Base-by-base conservation (phyloP, 2,888 invertebrate species). In the Chymomyza amoena region DNA sequence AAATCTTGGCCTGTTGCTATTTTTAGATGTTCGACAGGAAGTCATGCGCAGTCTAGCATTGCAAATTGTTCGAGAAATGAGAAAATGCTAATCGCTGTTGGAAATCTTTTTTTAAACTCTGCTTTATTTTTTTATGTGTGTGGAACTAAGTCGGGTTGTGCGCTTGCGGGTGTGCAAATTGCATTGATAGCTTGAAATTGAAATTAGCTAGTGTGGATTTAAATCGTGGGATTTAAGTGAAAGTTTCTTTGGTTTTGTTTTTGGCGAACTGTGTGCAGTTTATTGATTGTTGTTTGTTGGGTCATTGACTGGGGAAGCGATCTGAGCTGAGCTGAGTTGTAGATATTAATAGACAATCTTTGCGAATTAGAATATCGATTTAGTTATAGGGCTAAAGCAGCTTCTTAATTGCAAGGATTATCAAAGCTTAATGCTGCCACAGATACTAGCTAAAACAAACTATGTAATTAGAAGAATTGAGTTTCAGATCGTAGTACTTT, bases 11-110 rank as follows among this genome's bases (percentile, higher is more conserved):
- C 72, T 61, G 28, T 64, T 57, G 50, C 52, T 6, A 65, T 68
- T 66, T 60, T 57, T 5, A 36, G 18, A 62, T 45, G 9, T 45
- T 32, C 50, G 64, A 79, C 72, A 84, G 86, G 86, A 85, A 87
- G 76, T 79, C 70, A 79, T 85, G 87, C 76, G 87, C 85, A 85
- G 71, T 74, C 84, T 85, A 87, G 85, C 85, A 87, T 85, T 85
- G 86, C 84, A 74, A 87, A 84, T 81, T 76, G 62, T 10, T 64
- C 67, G 56, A 68, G n/a, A n/a, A n/a, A 54, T 63, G 66, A 66
- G 36, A 4, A n/a, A 59, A 50, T 56, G 64, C 50, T 54, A 54
- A 54, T 54, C 54, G 16, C 18, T 16, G 9, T 16, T 18, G 54
- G 54, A 54, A 59, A 62, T 18, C 32, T 32, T 32, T 7, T 6